Evolutionary conservation across 2,888 invertebrate species (phyloP).

Genomic region (Serrognathus titanus): DNA sequence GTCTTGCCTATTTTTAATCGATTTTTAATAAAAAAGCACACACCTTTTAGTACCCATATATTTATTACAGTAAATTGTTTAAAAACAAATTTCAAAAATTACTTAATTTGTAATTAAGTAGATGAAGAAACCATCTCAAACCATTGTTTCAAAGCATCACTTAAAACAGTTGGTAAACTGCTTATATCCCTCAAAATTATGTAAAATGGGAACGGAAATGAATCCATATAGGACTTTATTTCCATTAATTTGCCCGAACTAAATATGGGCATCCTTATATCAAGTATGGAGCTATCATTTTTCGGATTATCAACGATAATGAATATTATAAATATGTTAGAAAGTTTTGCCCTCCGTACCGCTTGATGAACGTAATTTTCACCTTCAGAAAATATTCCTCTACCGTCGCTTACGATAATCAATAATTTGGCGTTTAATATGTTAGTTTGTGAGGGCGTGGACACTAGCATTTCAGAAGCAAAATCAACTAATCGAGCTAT

Average conservation of each 20-base stretch:
- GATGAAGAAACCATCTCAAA: slow-evolving; percentile 81
- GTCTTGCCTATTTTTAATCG: too few relatives aligned
- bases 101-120: too few relatives aligned
- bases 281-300: slow-evolving; percentile 88
- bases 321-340: slow-evolving; percentile 87
- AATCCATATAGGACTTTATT: slow-evolving; percentile 85
- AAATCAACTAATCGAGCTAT: slow-evolving; percentile 80
- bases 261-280: slow-evolving; percentile 79
- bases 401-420: slow-evolving; percentile 91
- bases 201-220: slow-evolving; percentile 98
- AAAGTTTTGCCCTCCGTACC: slow-evolving; percentile 74
- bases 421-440: slow-evolving; percentile 76
- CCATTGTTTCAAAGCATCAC: slow-evolving; percentile 97
- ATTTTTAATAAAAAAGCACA: too few relatives aligned
- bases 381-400: slow-evolving; percentile 89
- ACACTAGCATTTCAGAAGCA: slow-evolving; percentile 63
- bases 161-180: slow-evolving; percentile 83
- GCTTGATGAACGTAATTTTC: slow-evolving; percentile 72
- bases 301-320: slow-evolving; percentile 93
- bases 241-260: slow-evolving; percentile 56
- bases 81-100: too few relatives aligned
- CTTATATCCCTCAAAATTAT: slow-evolving; percentile 87
- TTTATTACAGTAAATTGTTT: too few relatives aligned
- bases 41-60: too few relatives aligned
- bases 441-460: slow-evolving; percentile 43